These are phyloP conservation scores for Mamestra brassicae DNA, from an alignment of 2,888 invertebrate genomes.

Conservation along the genomic window DNA sequence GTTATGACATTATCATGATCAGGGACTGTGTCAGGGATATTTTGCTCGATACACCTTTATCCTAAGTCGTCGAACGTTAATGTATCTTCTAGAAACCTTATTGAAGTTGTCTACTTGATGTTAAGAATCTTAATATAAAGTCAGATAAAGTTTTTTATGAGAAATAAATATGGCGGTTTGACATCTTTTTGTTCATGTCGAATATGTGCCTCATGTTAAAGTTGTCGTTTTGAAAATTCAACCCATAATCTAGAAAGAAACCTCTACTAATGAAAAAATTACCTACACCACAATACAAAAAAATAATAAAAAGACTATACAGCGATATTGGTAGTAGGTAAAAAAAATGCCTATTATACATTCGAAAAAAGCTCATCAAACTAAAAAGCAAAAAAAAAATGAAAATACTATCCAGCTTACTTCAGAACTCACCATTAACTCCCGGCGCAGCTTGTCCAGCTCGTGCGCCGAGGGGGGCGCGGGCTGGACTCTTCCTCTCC, in stretches of 20 bases:
- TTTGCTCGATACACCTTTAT: slow-evolving; percentile 8
- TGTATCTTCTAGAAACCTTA: background rate
- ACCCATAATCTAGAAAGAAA: background rate
- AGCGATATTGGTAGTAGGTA: background rate
- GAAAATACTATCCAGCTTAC: slow-evolving; percentile 24
- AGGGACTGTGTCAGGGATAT: background rate
- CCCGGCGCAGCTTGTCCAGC: slow-evolving; percentile 97
- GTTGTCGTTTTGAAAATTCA: background rate
- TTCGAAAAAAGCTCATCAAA: background rate
- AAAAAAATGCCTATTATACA: background rate
- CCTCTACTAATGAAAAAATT: background rate
- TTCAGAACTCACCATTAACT: slow-evolving; percentile 94
- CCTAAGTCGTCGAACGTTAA: background rate
- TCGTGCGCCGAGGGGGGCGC: slow-evolving; percentile 95
- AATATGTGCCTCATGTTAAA: background rate
- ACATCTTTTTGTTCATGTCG: background rate
- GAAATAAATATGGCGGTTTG: background rate
- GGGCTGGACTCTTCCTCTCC: slow-evolving; percentile 92
- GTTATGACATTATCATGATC: slow-evolving; percentile 18
- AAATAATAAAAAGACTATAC: too few species aligned
- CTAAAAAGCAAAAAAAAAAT: slow-evolving; percentile 23
- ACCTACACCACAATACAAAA: too few species aligned
- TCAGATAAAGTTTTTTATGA: background rate
- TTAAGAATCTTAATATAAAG: background rate
- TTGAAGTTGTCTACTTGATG: background rate